Base-by-base conservation (phyloP, 2,888 invertebrate genomes). In the Blastobasis adustella region DNA sequence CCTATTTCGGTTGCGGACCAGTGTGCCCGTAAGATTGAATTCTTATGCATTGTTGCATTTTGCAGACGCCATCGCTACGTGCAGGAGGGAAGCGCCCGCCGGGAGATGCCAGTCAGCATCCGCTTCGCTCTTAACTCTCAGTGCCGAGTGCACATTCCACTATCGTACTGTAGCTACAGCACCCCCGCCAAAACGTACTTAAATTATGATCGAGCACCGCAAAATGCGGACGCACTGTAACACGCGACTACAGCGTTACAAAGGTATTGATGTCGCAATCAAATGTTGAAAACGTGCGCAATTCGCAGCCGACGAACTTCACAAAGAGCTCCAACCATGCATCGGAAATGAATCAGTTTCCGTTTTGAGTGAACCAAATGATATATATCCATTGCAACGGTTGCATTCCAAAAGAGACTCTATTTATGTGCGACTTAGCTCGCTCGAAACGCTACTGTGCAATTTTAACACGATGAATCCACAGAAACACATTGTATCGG, bases 331-430 rank as follows among this genome's bases (percentile, higher is more conserved):
- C 74, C 80, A 78, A 81, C 83, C 81, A 76, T 85, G 83, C 86
- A 86, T 85, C 86, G 86, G 85, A 87, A 87, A 87, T 87, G 85
- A 87, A 84, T 85, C 87, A 83, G 86, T 83, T 82, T 84, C 85
- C 85, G 82, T 79, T 81, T 75, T 73, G 76, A 76, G 74, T 80
- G 74, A 74, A 67, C 71, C 77, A 84, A 84, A 82, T 81, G 78
- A 82, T 79, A 83, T 79, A 82, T 80, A 71, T 73, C 67, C 68
- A 61, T 64, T 23, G 23, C 58, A 58, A 59, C 62, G 61, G 58
- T 59, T 60, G 61, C 74, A 66, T 71, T 67, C 69, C 55, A 80
- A 78, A 77, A 60, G 62, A 62, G 65, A 72, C 82, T 67, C 62
- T 79, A 75, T 60, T 56, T 52, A 58, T 57, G 59, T 51, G 63